Conservation (phyloP, 2,797 vertebrate species). For the Phalloptychus januarius region DNA sequence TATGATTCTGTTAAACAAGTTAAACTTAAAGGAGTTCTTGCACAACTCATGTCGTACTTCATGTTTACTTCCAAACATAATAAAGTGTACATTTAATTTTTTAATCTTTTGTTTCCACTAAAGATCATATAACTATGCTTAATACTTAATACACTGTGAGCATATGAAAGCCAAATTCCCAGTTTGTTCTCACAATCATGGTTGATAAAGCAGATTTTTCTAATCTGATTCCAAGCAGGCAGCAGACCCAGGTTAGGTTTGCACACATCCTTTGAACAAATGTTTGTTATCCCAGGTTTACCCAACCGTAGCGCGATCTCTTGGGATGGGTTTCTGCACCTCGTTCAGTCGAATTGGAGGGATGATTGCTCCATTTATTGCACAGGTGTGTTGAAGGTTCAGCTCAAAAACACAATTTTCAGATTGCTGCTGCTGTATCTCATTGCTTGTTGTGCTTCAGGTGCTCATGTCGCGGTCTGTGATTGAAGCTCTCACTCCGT, state of each 20-base stretch:
- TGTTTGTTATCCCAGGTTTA: constrained; percentile 84
- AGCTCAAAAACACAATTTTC: accelerated
- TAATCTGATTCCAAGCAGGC: neutral
- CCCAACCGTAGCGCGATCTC: constrained; percentile 86
- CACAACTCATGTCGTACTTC: neutral
- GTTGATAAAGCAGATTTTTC: neutral
- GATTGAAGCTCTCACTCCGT: constrained; percentile 84
- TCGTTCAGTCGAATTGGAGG: constrained; percentile 92
- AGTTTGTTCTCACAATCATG: neutral
- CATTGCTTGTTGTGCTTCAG: constrained; percentile 64
- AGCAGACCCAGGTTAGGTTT: neutral
- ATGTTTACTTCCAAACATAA: neutral
- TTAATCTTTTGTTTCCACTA: neutral
- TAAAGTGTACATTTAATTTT: neutral
- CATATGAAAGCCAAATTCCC: neutral
- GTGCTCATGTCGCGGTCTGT: constrained; percentile 89
- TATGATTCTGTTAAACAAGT: neutral
- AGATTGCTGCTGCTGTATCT: neutral
- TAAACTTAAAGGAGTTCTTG: too few relatives aligned
- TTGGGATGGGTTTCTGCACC: constrained; percentile 93
- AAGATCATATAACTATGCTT: neutral
- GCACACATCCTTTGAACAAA: neutral
- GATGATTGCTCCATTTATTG: constrained; percentile 94
- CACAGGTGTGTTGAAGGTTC: constrained; percentile 81
- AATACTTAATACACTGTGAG: neutral